Evolutionary conservation across 2,888 invertebrate species (phyloP), one percentile per base, ranked within the genome.

Genomic region (Pachliopta kotzebuea): DNA sequence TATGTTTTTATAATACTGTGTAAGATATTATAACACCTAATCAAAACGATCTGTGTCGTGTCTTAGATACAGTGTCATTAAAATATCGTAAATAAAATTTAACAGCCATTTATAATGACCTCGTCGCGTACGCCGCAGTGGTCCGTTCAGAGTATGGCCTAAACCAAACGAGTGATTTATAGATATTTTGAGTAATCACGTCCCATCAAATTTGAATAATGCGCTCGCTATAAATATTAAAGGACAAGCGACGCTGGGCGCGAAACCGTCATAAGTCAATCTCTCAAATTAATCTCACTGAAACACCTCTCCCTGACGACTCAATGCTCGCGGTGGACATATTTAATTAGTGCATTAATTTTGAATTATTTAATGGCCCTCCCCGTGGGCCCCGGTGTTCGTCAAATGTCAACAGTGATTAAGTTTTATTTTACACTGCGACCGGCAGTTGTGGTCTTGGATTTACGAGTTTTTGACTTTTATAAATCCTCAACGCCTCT

Each of bases 121-220:
- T 85, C 84, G 85, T 87, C 84, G 76, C 70, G 70, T 71, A 70
- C 71, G 78, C 79, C 82, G 80, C 79, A 81, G 76, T 77, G 72
- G 72, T 73, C 73, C 69, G 17, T 73, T 76, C 72, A 74, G 76
- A 76, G 76, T 79, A 76, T 76, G 79, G 77, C 80, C 84, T 80
- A 80, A 85, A 86, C 85, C 81, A 80, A 83, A 80, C 83, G 72
- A 76, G 82, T 90, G 89, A 91, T 90, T 91, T 90, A 91, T 90
- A 78, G 75, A 71, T 88, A 86, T 87, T 89, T 86, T 89, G 90
- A 90, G 83, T 90, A 89, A 90, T 90, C 84, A 88, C 85, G 86
- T 86, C 88, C 86, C 88, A 90, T 91, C 89, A 89, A 90, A 90
- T 90, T 90, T 90, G 85, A 90, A 90, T 90, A 90, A 88, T 85